Evolutionary conservation across 2,888 invertebrate species (phyloP), one percentile per base, ranked within the genome.

Genomic region (Sarcophaga carnaria): DNA sequence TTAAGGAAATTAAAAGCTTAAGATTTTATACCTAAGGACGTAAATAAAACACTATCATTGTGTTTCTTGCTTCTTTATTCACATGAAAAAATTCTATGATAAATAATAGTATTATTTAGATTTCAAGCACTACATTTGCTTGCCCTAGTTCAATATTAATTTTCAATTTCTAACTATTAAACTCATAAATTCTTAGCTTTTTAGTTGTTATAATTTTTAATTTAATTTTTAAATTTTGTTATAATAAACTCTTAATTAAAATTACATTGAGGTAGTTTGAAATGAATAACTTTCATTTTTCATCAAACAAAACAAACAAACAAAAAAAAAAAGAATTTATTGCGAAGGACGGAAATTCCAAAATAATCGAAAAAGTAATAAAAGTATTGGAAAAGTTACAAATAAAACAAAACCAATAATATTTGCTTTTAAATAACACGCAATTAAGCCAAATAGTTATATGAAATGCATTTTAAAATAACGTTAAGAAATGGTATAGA

Each of bases 271-370:
- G 80, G 64, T 76, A 71, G 59, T 66, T 47, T 47, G 22, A 20
- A 70, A 59, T 20, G 0, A 60, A 22, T 45, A 82, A 78, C 72
- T 83, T 83, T 83, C 66, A 71, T 84, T 80, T 71, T 80, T 47
- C 47, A 60, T 17, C 22, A 37, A 54, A 72, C 54, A 47, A 59
- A 37, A 4, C 11, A 20, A 20, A 4, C 11, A 20, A 20, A 20
- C 20, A 49, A 37, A 54, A 62, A 12, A 60, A 59, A 37, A 2
- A 17, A 54, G 54, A 69, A 47, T 45, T 62, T 37, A 64, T 70
- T 37, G 49, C 37, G 62, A 22, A 62, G 59, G 59, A 75, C 59
- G 63, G 69, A 81, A 77, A 71, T 70, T 75, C 49, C 62, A 63
- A 81, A 63, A 49, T 59, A 64, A 54, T 25, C n/a, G 54, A 71